phyloP scores from a whole-genome alignment of 1,140 invertebrate species.

The Arctopsyche grandis region DNA sequence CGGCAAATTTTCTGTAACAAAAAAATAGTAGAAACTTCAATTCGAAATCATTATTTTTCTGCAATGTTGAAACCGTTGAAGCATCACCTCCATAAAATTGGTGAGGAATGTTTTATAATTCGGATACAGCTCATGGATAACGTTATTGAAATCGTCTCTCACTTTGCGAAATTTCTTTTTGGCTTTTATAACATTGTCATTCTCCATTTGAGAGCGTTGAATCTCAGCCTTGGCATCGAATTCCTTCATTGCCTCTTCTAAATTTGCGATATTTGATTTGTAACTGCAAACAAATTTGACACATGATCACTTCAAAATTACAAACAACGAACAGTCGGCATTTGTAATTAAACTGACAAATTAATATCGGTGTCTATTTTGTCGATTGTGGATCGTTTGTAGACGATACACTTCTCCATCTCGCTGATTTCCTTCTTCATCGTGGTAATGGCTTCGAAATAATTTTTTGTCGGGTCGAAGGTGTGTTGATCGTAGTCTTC shows the following conservation, averaged over 20 bases:
- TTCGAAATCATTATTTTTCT: too few relatives aligned
- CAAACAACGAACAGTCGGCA: not conserved
- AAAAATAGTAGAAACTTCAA: not conserved
- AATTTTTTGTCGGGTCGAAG: constrained; percentile 44
- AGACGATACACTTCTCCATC: constrained; percentile 60
- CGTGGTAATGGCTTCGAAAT: constrained; percentile 38
- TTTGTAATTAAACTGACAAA: constrained; percentile 56
- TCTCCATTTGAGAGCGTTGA: constrained; percentile 53
- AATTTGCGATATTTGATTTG: constrained; percentile 31
- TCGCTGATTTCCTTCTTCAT: constrained; percentile 59
- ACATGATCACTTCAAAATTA: not conserved
- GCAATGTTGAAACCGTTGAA: not conserved
- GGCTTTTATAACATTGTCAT: constrained; percentile 58
- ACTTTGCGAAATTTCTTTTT: constrained; percentile 58
- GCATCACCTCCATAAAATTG: constrained; percentile 57
- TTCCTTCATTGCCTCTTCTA: constrained; percentile 54
- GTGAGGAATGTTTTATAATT: constrained; percentile 55
- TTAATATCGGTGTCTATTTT: constrained; percentile 60
- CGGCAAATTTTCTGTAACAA: constrained; percentile 44
- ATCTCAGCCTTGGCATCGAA: constrained; percentile 55
- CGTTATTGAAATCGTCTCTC: constrained; percentile 59
- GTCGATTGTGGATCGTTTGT: constrained; percentile 58
- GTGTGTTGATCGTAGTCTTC: constrained; percentile 49
- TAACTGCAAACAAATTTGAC: constrained; percentile 32
- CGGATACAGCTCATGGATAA: constrained; percentile 60